Evolutionary conservation across 2,113 vertebrate genomes (phyloP).

Genomic region (Bos javanicus): DNA sequence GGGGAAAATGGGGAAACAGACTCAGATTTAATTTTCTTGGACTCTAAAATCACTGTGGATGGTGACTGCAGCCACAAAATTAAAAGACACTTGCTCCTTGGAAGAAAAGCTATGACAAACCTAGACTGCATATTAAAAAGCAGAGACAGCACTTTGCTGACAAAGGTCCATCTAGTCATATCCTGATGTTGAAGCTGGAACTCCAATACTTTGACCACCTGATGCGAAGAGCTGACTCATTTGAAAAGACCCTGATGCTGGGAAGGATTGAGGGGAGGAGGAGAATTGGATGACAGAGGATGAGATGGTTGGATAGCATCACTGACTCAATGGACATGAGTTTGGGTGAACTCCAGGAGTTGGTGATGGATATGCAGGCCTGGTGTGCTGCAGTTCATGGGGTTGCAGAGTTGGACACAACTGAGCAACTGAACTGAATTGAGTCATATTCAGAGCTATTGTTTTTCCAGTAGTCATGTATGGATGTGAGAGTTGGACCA

Average conservation of each 20-base stretch:
- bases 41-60: neutral
- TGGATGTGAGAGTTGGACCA: neutral
- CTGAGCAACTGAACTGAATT: neutral
- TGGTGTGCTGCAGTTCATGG: neutral
- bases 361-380: neutral
- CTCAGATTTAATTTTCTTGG: neutral
- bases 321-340: neutral
- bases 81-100: neutral
- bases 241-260: neutral
- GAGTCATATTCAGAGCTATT: neutral
- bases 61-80: neutral
- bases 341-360: neutral
- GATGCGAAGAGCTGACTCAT: neutral
- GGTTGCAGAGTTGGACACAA: rapidly evolving
- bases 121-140: neutral
- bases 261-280: neutral
- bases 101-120: neutral
- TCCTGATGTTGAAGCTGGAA: neutral
- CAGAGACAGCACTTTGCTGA: neutral
- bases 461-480: neutral
- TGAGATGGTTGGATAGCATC: neutral
- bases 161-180: neutral
- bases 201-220: neutral
- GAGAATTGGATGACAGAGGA: neutral
- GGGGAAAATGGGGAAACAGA: neutral